These are phyloP conservation scores for Paratrypauchen microcephalus DNA, from an alignment of 2,797 vertebrate species.

Conservation along the genomic window DNA sequence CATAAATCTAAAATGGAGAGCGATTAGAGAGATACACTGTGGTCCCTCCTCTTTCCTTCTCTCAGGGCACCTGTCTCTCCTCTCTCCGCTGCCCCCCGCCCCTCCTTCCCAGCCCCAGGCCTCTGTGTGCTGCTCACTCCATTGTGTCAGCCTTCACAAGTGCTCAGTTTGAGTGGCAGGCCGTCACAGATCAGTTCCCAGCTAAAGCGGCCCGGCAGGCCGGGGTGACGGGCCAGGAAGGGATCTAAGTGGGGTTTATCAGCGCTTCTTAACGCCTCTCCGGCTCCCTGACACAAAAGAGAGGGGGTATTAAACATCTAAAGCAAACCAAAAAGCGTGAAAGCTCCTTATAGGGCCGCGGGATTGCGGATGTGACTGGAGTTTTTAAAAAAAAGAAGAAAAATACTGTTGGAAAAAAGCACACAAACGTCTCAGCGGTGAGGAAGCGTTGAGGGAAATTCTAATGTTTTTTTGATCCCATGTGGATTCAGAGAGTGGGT, in stretches of 20 bases:
- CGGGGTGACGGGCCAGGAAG: slow-evolving; percentile 98
- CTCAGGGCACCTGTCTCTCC: slow-evolving; percentile 61
- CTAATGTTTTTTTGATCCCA: slow-evolving; percentile 41
- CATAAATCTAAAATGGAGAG: slow-evolving; percentile 40
- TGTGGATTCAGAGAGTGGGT: slow-evolving; percentile 43
- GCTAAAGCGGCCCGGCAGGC: slow-evolving; percentile 98
- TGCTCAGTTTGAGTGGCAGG: slow-evolving; percentile 99
- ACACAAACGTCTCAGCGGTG: slow-evolving; percentile 52
- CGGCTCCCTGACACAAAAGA: slow-evolving; percentile 99
- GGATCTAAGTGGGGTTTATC: slow-evolving; percentile 99
- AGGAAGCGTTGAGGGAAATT: slow-evolving; percentile 46
- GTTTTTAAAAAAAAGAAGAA: slow-evolving; percentile 85
- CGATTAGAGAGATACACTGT: slow-evolving; percentile 72
- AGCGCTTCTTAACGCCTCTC: slow-evolving; percentile 98
- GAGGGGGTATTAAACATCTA: slow-evolving; percentile 99
- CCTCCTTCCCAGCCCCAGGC: slow-evolving; percentile 55
- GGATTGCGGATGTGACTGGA: slow-evolving; percentile 97
- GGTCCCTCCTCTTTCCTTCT: slow-evolving; percentile 64
- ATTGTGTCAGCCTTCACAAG: slow-evolving; percentile 99
- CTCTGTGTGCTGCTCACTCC: slow-evolving; percentile 85
- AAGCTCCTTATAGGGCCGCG: slow-evolving; percentile 99
- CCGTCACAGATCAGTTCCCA: slow-evolving; percentile 99
- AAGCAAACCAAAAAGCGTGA: slow-evolving; percentile 99
- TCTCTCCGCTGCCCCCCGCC: slow-evolving; percentile 42
- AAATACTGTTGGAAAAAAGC: slow-evolving; percentile 36